Conservation (phyloP, 2,113 vertebrate genomes). For the Casuarius casuarius region DNA sequence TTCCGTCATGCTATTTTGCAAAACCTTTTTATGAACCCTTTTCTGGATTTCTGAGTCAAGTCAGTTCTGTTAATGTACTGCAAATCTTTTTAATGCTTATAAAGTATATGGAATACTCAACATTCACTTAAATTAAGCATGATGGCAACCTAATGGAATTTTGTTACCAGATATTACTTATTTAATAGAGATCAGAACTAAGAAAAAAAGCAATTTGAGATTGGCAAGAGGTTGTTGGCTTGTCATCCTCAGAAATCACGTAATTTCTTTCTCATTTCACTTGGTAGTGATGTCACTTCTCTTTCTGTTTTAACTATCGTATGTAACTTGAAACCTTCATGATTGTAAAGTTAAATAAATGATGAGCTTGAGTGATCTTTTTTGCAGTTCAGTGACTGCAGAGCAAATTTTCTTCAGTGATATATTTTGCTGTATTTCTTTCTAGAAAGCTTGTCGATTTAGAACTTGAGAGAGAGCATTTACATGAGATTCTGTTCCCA, state of each 20-base stretch:
- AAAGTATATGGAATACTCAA: not conserved
- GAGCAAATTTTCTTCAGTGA: not conserved
- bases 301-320: not conserved
- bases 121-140: not conserved
- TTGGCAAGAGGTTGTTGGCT: not conserved
- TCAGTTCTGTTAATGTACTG: not conserved
- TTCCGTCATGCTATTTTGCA: not conserved
- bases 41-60: not conserved
- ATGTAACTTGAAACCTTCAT: not conserved
- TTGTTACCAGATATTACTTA: not conserved
- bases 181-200: not conserved
- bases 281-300: not conserved
- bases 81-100: not conserved
- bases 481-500: not conserved
- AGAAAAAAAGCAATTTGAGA: not conserved
- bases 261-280: not conserved
- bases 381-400: not conserved
- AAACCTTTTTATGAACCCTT: not conserved
- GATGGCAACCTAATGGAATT: not conserved
- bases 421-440: not conserved
- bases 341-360: not conserved
- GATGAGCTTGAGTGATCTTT: not conserved
- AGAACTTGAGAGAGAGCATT: not conserved
- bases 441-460: not conserved
- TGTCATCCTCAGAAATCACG: not conserved